phyloP scores from a whole-genome alignment of 2,888 invertebrate species.

The Atethmia centrago region DNA sequence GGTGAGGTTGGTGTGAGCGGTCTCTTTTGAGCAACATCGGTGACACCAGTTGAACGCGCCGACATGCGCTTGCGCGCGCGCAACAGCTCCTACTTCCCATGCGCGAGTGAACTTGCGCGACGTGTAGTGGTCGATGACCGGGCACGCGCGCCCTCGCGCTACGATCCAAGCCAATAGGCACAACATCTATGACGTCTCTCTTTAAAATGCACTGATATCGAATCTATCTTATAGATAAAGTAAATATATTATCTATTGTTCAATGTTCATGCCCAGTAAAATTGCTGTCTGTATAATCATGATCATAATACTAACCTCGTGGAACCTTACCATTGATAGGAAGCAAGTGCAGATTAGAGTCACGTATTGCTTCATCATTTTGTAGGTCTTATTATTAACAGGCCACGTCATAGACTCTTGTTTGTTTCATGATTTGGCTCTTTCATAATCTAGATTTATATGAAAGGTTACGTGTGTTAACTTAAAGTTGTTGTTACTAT shows the following conservation, averaged over 20 bases:
- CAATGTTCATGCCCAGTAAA: conserved; percentile 16
- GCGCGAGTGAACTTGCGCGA: conserved; percentile 78
- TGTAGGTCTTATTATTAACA: conserved; percentile 1
- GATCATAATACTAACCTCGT: conserved; percentile 30
- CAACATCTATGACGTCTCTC: conserved; percentile 66
- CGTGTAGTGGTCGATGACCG: conserved; percentile 84
- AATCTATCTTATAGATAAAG: conserved; percentile 37
- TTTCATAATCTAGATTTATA: background rate
- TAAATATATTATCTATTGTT: conserved; percentile 32
- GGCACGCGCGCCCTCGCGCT: conserved; percentile 78
- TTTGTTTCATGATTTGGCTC: conserved; percentile 17
- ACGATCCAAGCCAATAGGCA: conserved; percentile 67
- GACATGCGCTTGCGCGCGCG: conserved; percentile 66
- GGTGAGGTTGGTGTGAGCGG: conserved; percentile 31
- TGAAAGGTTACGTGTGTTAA: background rate
- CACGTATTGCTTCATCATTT: conserved; percentile 37
- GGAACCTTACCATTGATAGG: conserved; percentile 33
- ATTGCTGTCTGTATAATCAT: conserved; percentile 39
- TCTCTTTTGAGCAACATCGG: conserved; percentile 44
- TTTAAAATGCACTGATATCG: conserved; percentile 56
- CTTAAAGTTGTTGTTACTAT: background rate
- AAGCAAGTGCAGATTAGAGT: conserved; percentile 33
- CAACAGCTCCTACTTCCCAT: conserved; percentile 69
- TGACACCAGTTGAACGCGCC: conserved; percentile 49
- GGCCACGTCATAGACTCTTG: conserved; percentile 2